Evolutionary conservation across 2,113 vertebrate species (phyloP).

Genomic region (Scatophagus argus): DNA sequence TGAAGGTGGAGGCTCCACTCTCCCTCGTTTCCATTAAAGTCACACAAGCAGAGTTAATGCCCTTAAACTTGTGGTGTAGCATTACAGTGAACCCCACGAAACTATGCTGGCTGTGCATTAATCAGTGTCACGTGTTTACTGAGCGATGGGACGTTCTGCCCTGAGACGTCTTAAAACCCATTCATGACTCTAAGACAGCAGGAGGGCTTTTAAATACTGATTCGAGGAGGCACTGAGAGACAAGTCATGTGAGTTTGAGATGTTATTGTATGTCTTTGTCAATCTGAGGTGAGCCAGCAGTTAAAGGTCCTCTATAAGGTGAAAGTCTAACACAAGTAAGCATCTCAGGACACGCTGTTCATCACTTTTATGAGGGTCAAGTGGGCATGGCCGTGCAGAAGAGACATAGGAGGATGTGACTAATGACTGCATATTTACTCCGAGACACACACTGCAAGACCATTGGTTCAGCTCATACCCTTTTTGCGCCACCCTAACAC

Average conservation of each 20-base stretch:
- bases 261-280: conserved; percentile 50
- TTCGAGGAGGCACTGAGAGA: conserved; percentile 51
- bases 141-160: conserved; percentile 45
- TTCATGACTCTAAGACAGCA: conserved; percentile 48
- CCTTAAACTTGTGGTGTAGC: conserved; percentile 71
- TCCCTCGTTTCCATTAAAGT: conserved; percentile 77
- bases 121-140: conserved; percentile 73
- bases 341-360: conserved; percentile 60
- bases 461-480: conserved; percentile 13
- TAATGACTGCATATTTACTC: conserved; percentile 72
- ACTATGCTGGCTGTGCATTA: conserved; percentile 63
- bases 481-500: conserved; percentile 27
- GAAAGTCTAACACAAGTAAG: conserved; percentile 59
- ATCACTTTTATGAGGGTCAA: conserved; percentile 78
- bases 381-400: conserved; percentile 50
- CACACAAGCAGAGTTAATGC: conserved; percentile 73
- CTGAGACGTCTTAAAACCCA: conserved; percentile 62
- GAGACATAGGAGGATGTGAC: conserved; percentile 57
- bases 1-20: conserved; percentile 46
- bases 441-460: conserved; percentile 38
- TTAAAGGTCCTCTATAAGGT: conserved; percentile 38
- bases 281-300: conserved; percentile 33
- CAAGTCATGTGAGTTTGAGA: conserved; percentile 34
- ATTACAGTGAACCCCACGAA: conserved; percentile 77
- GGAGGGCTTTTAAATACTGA: conserved; percentile 55